phyloP scores from a whole-genome alignment of 2,888 invertebrate genomes.

The Omphaloscelis lunosa region DNA sequence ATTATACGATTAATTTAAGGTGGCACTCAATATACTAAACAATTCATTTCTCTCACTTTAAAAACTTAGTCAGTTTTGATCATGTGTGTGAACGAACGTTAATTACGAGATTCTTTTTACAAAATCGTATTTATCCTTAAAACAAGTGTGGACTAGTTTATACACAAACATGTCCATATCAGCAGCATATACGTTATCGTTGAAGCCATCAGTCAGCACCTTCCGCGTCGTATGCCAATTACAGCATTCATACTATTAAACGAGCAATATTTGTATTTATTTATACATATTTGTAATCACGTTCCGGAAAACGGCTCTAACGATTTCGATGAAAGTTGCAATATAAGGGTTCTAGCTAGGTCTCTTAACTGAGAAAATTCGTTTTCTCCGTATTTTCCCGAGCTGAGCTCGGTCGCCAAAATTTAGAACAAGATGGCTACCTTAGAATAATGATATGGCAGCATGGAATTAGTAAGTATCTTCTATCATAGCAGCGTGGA shows the following conservation, averaged over 20 bases:
- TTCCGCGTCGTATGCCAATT: slow-evolving; percentile 78
- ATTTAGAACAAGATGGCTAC: too few species aligned
- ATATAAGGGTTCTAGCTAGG: too few species aligned
- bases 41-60: neutral
- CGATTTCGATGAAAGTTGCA: too few species aligned
- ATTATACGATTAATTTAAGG: neutral
- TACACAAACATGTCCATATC: slow-evolving; percentile 48
- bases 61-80: neutral
- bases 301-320: too few species aligned
- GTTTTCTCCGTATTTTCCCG: too few species aligned
- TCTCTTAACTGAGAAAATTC: too few species aligned
- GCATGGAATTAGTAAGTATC: too few species aligned
- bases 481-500: too few species aligned
- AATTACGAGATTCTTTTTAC: neutral
- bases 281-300: too few species aligned
- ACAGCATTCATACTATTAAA: slow-evolving; percentile 71
- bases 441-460: too few species aligned
- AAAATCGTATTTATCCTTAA: slow-evolving; percentile 19
- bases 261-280: too few species aligned
- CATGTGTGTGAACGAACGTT: neutral
- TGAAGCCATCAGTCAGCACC: slow-evolving; percentile 62
- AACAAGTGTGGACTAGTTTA: slow-evolving; percentile 1
- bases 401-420: too few species aligned
- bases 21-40: neutral
- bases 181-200: slow-evolving; percentile 45